A percentile compares a stretch with the other conserved stretches of the same genome.
Evolutionary conservation across 2,113 vertebrate species (phyloP).

Genomic region (Semnornis frantzii): DNA sequence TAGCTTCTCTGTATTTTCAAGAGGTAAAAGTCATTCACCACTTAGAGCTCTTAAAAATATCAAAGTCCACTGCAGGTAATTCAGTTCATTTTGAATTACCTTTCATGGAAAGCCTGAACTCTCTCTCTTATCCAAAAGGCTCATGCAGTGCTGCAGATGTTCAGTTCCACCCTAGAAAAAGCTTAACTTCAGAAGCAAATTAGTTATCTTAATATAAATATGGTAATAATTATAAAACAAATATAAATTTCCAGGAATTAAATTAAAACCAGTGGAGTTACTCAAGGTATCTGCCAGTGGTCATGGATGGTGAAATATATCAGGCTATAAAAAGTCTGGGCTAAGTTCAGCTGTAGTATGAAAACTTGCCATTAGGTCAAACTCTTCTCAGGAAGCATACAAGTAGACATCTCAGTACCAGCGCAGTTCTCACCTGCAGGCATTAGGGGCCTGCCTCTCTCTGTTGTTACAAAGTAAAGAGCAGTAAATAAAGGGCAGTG

Average conservation of each 20-base stretch:
- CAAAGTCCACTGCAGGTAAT: neutral
- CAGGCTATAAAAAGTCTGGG: neutral
- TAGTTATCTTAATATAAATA: neutral
- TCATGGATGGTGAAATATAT: neutral
- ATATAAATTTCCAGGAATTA: neutral
- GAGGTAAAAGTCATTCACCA: neutral
- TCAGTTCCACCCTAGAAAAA: neutral
- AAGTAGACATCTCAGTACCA: neutral
- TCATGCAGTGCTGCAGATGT: neutral
- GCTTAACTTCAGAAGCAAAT: slow-evolving; percentile 3
- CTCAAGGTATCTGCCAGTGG: neutral
- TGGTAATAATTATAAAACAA: neutral
- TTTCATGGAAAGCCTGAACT: neutral
- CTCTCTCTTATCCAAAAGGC: neutral
- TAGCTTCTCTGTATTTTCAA: neutral
- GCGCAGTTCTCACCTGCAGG: neutral
- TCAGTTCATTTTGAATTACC: neutral
- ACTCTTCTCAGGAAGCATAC: neutral
- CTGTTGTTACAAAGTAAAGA: neutral
- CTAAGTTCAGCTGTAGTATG: neutral
- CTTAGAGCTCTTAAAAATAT: neutral
- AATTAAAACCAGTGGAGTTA: neutral
- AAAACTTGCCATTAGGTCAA: neutral
- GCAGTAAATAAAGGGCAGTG: neutral
- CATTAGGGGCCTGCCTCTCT: neutral